Conservation (phyloP, 2,888 invertebrate species). For the Koerneria pararmatus region DNA sequence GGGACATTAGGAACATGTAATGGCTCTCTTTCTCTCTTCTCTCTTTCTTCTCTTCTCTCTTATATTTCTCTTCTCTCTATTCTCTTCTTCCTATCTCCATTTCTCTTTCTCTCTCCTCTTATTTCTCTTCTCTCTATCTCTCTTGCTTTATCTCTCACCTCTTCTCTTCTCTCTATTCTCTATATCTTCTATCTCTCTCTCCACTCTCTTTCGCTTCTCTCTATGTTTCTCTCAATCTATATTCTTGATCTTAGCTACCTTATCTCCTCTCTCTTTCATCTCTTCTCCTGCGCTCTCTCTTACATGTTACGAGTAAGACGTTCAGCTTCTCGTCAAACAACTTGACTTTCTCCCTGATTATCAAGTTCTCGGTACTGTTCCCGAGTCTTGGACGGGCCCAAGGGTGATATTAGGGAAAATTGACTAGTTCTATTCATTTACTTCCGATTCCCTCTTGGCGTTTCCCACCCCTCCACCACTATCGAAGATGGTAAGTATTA, state of each 20-base stretch:
- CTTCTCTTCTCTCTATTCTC: not conserved
- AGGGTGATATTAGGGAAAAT: conserved; percentile 7
- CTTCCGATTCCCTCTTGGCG: not conserved
- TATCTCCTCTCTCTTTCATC: not conserved
- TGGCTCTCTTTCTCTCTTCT: not conserved
- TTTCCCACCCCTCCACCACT: not conserved
- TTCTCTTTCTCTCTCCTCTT: not conserved
- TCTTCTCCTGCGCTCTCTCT: not conserved
- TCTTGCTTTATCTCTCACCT: not conserved
- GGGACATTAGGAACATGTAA: too few species aligned
- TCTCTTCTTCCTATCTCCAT: not conserved
- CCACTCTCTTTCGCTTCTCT: not conserved
- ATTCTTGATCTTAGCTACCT: not conserved
- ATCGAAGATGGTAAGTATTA: too few species aligned
- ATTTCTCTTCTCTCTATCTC: not conserved
- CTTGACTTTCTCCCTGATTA: too few species aligned
- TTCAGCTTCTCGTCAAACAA: conserved; percentile 1
- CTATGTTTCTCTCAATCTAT: not conserved
- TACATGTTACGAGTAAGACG: not conserved
- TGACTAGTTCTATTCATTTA: conserved; percentile 1
- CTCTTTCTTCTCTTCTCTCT: not conserved
- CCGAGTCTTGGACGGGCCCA: too few species aligned
- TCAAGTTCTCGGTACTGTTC: too few species aligned
- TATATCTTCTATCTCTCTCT: not conserved
- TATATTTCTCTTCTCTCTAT: conserved; percentile 3